Evolutionary conservation across 2,888 invertebrate genomes (phyloP), one percentile per base, ranked within the genome.

Genomic region (Coleophora flavipennella): DNA sequence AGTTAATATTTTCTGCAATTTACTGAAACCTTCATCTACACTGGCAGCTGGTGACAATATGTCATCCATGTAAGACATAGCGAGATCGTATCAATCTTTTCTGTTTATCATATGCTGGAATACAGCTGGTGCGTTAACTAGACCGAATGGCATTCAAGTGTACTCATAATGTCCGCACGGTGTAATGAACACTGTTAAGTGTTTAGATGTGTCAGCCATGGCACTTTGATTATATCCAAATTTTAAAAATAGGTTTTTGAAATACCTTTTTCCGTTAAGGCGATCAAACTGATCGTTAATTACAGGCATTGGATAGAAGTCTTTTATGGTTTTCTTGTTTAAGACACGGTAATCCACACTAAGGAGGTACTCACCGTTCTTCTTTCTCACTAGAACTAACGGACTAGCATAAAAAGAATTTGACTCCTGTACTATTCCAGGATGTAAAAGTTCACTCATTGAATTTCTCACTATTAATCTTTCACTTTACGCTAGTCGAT

Each of bases 141-240:
- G 35, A 7, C 55, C 53, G 28, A 58, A 55, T 4, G 51, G 51
- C 36, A 46, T 44, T 35, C 45, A 44, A 1, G 37, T 27, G 33
- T 58, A 63, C 8, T 65, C 54, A 29, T 48, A 66, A 25, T 59
- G 58, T 1, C 61, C 57, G n/a, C 51, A 50, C 1, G 56, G 59
- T 0, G 58, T 61, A 1, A 64, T 48, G 39, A 68, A 66, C 0
- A 62, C 55, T 0, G 64, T 67, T 25, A 54, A 55, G 33, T 57
- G 51, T 26, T 41, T 40, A 12, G 56, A 51, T 4, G 39, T 36
- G 25, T 49, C 43, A n/a, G 48, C 43, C 2, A 63, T 39, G 9
- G 44, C 40, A 1, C 63, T 57, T 39, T 63, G 60, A 31, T 61
- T 55, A 44, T 59, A 60, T 0, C 58, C 57, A 31, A 56, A 55